Percentiles rank a stretch among this genome's conserved stretches.
Conservation (phyloP, 1,140 invertebrate species). For the Ostrea edulis region DNA sequence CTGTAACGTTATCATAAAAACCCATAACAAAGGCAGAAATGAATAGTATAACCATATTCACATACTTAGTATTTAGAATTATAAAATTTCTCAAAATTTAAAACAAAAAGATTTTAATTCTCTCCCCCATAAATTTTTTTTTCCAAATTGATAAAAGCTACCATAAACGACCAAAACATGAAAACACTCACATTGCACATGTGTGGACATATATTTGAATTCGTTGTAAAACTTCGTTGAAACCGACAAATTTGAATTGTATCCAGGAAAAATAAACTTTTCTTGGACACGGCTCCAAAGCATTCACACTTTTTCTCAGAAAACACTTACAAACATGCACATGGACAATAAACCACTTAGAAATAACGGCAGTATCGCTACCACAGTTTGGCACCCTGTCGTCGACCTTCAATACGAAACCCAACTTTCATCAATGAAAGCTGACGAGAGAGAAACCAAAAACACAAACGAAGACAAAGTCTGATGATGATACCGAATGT, state of each 20-base stretch:
- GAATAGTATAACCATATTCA: no score
- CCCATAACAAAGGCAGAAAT: no score
- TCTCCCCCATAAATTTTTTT: no score
- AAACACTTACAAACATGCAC: not conserved
- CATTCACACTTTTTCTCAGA: not conserved
- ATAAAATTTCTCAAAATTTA: no score
- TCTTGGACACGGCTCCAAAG: not conserved
- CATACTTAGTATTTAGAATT: no score
- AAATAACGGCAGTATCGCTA: not conserved
- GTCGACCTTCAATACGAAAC: conserved; percentile 13
- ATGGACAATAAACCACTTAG: not conserved
- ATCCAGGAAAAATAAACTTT: not conserved
- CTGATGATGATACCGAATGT: not conserved
- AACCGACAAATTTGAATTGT: not conserved
- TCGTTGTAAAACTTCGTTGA: not conserved
- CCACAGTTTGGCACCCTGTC: not conserved
- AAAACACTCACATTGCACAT: not conserved
- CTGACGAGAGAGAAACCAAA: not conserved
- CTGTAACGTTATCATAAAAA: no score
- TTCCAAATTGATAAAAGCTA: no score
- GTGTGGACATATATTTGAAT: not conserved
- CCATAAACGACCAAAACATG: no score
- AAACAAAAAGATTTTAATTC: no score
- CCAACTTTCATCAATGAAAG: conserved; percentile 28
- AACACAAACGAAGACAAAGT: not conserved